Evolutionary conservation across 2,797 vertebrate genomes (phyloP), one percentile per base, ranked within the genome.

Genomic region (Novumbra hubbsi): DNA sequence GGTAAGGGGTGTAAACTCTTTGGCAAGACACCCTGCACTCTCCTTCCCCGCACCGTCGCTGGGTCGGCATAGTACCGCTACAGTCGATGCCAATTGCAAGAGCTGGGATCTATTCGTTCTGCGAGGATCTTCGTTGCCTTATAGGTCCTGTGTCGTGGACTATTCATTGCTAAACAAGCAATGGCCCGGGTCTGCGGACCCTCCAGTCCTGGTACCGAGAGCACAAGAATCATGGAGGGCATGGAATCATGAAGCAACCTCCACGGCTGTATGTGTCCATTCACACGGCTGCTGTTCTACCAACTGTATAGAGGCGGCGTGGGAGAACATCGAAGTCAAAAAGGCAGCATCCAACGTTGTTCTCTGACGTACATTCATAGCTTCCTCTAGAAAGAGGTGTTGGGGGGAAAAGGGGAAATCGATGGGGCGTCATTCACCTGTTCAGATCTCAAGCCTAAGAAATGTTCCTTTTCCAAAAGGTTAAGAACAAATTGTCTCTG

Each of bases 291-390:
- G 55, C 55, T 16, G 17, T 32, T 32, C 62, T 28, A 64, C 62
- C 55, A 11, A 72, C 41, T 73, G 50, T 75, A 78, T 76, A 72
- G 72, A 68, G 70, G 75, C 52, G 8, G 76, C 73, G 24, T 38
- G 50, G 75, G 48, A 72, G 71, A 71, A 65, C 55, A 52, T 48
- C n/a, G 50, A 77, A 76, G 73, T 34, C 63, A 27, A 41, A n/a
- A 81, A 65, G 78, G 78, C 83, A 84, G 80, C 78, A 62, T 85
- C 87, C 71, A 68, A 85, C 77, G 80, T 79, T 83, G 86, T 83
- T 90, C 86, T 86, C 81, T 76, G 73, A 91, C 87, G 88, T 89
- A 92, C 92, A 91, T 92, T 93, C 92, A 93, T 87, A 83, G 80
- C 79, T 79, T 83, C 85, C 86, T 88, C 84, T 49, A 11, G 65